Percentiles rank a stretch among this genome's conserved stretches.
Evolutionary conservation across 2,113 vertebrate species (phyloP).

Genomic region (Chlorocebus sabaeus): DNA sequence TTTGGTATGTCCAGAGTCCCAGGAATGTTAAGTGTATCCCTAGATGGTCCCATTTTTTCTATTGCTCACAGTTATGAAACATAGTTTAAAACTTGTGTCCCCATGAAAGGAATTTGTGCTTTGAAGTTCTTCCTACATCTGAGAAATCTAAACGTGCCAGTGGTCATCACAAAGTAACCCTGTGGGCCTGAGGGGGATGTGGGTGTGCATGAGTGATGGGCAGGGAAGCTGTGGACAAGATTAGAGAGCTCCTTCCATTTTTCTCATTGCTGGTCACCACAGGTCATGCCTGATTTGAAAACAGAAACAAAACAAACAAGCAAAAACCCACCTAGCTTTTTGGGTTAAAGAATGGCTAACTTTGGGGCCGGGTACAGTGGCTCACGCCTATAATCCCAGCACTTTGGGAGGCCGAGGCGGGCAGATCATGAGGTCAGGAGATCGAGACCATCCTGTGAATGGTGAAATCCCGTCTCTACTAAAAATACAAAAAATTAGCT

Average conservation of each 20-base stretch:
- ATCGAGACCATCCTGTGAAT: too few species aligned
- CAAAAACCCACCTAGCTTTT: background rate
- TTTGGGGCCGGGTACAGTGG: background rate
- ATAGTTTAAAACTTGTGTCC: background rate
- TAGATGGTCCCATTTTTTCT: constrained; percentile 1
- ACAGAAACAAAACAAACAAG: constrained; percentile 4
- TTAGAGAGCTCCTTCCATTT: background rate
- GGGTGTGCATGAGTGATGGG: background rate
- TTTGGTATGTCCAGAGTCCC: background rate
- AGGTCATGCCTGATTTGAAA: constrained; percentile 4
- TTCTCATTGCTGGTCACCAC: background rate
- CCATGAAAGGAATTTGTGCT: constrained; percentile 1
- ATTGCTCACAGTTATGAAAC: background rate
- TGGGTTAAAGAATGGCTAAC: background rate
- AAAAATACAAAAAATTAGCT: too few species aligned
- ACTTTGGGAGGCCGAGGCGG: too few species aligned
- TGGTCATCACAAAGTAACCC: background rate
- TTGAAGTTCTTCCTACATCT: constrained; percentile 32
- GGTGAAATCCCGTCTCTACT: too few species aligned
- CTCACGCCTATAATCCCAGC: too few species aligned
- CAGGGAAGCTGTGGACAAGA: background rate
- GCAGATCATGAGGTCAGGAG: too few species aligned
- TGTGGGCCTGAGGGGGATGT: too few species aligned
- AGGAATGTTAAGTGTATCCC: constrained; percentile 45
- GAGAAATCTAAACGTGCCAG: background rate